Base-by-base conservation (phyloP, 2,888 invertebrate species). In the Yponomeuta malinellus region DNA sequence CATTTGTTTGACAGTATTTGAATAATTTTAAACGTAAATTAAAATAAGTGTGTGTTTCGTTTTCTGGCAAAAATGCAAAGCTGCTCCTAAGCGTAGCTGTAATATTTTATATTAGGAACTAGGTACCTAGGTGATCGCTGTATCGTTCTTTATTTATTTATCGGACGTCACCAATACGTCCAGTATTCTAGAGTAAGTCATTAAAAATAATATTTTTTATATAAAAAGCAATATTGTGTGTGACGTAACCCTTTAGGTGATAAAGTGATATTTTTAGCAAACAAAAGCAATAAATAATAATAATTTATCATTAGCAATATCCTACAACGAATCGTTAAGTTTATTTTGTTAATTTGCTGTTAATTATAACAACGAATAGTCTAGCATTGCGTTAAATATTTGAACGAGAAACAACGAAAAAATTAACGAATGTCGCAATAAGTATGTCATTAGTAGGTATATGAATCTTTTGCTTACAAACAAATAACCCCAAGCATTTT, bases 151-250 rank as follows among this genome's bases (percentile, higher is more conserved):
- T 15, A 15, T 59, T 59, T 12, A 59, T 59, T 59, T 15, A 59
- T 59, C 52, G 12, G 52, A 59, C 52, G 52, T 59, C 52, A 59
- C 15, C 12, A 1, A 59, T 15, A 59, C 52, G 52, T 59, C 52
- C 52, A 59, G 52, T 59, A 59, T 59, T 59, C 12, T 59, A 15
- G 15, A 59, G 52, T 59, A 59, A 59, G 52, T 59, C 15, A 59
- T 59, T 59, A 59, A 59, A 59, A 59, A 15, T 59, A 59, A 59
- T 59, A 59, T 59, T 59, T 59, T 59, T 59, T 59, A 59, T 59
- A 59, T 15, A 59, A 59, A 59, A 59, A 59, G 8, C 52, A 59
- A 59, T 59, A 15, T 59, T 59, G 52, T 59, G 52, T 59, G 52
- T 59, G 52, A 59, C 52, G 52, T 59, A 59, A 59, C 52, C 52